Evolutionary conservation across 2,113 vertebrate genomes (phyloP), one percentile per base, ranked within the genome.

Genomic region (Centropus unirufus): DNA sequence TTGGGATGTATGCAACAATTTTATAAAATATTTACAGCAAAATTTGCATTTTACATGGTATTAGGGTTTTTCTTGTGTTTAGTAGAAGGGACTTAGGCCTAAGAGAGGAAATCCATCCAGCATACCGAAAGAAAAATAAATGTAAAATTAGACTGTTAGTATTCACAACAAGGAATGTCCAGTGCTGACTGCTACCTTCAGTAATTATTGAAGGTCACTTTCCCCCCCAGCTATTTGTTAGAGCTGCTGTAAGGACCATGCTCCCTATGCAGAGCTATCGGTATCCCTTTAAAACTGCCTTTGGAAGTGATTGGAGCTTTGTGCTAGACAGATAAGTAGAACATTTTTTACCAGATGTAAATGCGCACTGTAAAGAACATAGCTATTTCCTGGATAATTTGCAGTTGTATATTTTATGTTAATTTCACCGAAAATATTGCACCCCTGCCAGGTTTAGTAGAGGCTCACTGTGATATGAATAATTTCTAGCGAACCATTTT

Each of bases 391-490:
- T 98, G 97, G 97, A 97, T 98, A 98, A 98, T 98, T 98, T 98
- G 98, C 98, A 98, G 97, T 98, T 98, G 97, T 98, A 98, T 98
- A 98, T 98, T 98, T 98, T 98, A 98, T 98, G 98, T 98, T 98
- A 98, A 98, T 98, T 98, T 97, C 97, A 95, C 97, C 93, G 87
- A 98, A 98, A 98, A 98, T 98, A 98, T 98, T 98, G 98, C 98
- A 98, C 98, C 97, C 98, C 98, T 98, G 98, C 98, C 97, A 98
- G 97, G 97, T 98, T 98, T 98, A 98, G 98, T 98, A 98, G 98
- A 95, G 73, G 96, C 98, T 98, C 97, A 97, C 98, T 98, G 98
- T 98, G 98, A 98, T 98, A 98, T 98, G 98, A 98, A 98, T 98
- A 98, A 98, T 98, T 98, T 98, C 98, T 98, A 97, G 97, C 68